phyloP scores from a whole-genome alignment of 2,797 vertebrate species.

The Spheniscus humboldti region DNA sequence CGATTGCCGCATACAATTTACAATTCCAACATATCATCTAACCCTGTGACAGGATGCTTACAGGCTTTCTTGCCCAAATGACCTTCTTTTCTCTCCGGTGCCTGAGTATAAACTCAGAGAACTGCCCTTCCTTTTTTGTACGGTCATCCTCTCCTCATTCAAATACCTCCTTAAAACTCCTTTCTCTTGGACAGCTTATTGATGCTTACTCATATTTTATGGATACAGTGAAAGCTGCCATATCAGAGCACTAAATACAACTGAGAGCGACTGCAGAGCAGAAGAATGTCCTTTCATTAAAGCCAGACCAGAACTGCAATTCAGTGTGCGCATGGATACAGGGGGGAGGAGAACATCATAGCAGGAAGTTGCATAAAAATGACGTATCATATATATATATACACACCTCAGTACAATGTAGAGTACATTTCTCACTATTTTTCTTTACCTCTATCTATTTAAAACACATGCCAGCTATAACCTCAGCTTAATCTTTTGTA shows the following conservation, averaged over 20 bases:
- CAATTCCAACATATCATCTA: not conserved
- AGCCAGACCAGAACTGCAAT: not conserved
- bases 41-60: not conserved
- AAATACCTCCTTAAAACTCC: conserved; percentile 28
- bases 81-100: not conserved
- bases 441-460: not conserved
- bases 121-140: not conserved
- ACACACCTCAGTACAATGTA: not conserved
- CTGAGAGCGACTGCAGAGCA: not conserved
- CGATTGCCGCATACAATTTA: not conserved
- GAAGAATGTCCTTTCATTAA: not conserved
- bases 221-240: not conserved
- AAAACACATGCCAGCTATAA: not conserved
- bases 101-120: not conserved
- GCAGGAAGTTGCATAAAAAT: not conserved
- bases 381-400: not conserved
- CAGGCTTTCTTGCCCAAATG: not conserved
- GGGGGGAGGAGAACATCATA: not conserved
- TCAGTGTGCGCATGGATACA: not conserved
- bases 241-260: not conserved
- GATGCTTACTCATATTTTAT: not conserved
- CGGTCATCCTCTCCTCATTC: not conserved
- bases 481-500: not conserved
- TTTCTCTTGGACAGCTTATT: not conserved
- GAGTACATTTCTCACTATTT: not conserved